Base-by-base conservation (phyloP, 2,797 vertebrate genomes). In the Lepidocolaptes lacrymiger region DNA sequence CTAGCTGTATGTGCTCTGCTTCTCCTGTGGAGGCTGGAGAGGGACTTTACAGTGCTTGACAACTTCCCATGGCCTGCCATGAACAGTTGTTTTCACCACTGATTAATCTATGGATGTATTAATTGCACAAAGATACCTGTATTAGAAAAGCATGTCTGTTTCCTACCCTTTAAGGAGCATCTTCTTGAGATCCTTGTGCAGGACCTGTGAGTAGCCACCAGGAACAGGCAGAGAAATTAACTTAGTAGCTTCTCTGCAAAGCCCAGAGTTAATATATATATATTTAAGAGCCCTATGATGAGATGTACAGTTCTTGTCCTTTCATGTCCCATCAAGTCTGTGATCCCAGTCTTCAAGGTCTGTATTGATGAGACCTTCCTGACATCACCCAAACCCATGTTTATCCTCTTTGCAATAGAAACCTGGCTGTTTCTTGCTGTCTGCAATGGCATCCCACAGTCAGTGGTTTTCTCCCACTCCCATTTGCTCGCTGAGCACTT, bases 401-500 rank as follows among this genome's bases (percentile, higher is more conserved):
- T 68, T 46, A 11, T 28, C 34, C 55, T 19, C 61, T 56, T 49
- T 56, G 55, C 61, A 68, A 44, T 32, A n/a, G 61, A 51, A 68
- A 55, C n/a, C 41, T n/a, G 58, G 39, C 20, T 66, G 6, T 56
- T 78, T 37, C 55, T 73, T 68, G 43, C 61, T 51, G 28, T 23
- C 44, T 32, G 55, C 28, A 18, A 5, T 27, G n/a, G 9, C n/a
- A 62, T 18, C 55, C 34, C 73, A n/a, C 4, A 9, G 17, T 26
- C 16, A 22, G 7, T 43, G 59, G 5, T 76, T 89, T 91, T 15
- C 21, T 44, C 17, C 76, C 66, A 41, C 52, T 92, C 34, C 41
- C 64, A 23, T 8, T 0, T 1, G 9, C 10, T 85, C 0, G 0
- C 5, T 49, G 83, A 66, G 56, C 28, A 2, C 28, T 55, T n/a